A percentile compares a stretch with the other conserved stretches of the same genome.
Conservation (phyloP, 1,140 invertebrate genomes). For the Zaprionus inermis region DNA sequence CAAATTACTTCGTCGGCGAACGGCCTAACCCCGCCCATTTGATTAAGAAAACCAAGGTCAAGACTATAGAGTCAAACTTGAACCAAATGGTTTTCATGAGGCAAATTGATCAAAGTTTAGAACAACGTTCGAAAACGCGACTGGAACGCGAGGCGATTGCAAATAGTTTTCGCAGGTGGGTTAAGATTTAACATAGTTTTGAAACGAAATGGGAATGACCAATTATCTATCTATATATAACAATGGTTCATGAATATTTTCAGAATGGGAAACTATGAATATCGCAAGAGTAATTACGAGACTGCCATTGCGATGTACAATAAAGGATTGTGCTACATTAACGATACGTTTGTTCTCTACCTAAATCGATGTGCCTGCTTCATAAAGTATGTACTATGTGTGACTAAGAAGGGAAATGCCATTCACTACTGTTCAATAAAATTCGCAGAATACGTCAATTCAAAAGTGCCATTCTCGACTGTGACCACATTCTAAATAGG, state of each 20-base stretch:
- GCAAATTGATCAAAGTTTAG: slow-evolving; percentile 28
- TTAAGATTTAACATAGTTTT: not conserved
- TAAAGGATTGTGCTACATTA: slow-evolving; percentile 44
- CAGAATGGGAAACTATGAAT: slow-evolving; percentile 50
- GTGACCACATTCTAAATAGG: slow-evolving; percentile 38
- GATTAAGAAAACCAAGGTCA: slow-evolving; percentile 12
- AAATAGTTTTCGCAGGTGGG: slow-evolving; percentile 46
- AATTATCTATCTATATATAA: not conserved
- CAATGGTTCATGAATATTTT: not conserved
- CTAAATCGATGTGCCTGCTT: slow-evolving; percentile 53
- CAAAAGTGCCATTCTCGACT: slow-evolving; percentile 50
- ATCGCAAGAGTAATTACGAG: slow-evolving; percentile 28
- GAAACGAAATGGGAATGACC: not conserved
- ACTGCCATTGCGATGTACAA: slow-evolving; percentile 40
- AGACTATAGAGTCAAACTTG: not conserved
- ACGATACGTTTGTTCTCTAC: slow-evolving; percentile 57
- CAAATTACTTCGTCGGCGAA: not conserved
- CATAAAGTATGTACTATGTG: slow-evolving; percentile 41
- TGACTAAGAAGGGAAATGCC: not conserved
- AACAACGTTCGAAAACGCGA: slow-evolving; percentile 19
- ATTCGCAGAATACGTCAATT: slow-evolving; percentile 46
- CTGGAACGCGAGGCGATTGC: slow-evolving; percentile 49
- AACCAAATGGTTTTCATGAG: slow-evolving; percentile 66
- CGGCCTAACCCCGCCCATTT: not conserved
- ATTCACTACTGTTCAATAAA: not conserved